Conservation (phyloP, 2,888 invertebrate species). For the Perizoma affinitatum region DNA sequence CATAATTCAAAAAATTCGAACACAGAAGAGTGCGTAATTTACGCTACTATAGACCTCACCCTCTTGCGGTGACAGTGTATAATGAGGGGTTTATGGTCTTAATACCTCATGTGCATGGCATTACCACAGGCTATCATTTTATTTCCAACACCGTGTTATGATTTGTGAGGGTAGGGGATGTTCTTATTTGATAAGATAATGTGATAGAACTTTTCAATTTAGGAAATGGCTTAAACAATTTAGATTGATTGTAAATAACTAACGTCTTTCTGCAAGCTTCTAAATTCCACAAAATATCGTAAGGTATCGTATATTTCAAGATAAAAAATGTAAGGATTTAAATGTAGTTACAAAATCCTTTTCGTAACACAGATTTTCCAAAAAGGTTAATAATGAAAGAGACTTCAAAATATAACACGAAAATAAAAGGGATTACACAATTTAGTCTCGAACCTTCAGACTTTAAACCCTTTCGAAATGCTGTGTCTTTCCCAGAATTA, state of each 20-base stretch:
- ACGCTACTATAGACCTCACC: conserved; percentile 6
- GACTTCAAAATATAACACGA: conserved; percentile 10
- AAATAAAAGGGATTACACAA: conserved; percentile 21
- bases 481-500: conserved; percentile 14
- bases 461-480: conserved; percentile 9
- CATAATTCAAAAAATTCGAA: conserved; percentile 2
- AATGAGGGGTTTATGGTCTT: conserved; percentile 34
- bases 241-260: no score
- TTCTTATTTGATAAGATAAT: no score
- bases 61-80: conserved; percentile 20
- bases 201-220: no score
- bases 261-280: no score
- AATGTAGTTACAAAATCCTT: no score
- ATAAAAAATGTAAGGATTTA: no score
- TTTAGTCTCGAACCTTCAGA: conserved; percentile 13
- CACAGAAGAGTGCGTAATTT: conserved; percentile 22
- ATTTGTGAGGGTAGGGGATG: background rate
- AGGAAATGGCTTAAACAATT: no score
- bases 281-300: no score
- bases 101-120: conserved; percentile 19
- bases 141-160: background rate
- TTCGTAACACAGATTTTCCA: no score
- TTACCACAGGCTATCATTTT: conserved; percentile 3
- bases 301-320: no score
- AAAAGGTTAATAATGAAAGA: background rate